Percentiles rank a stretch among this genome's conserved stretches.
These are phyloP conservation scores for Pollenia angustigena DNA, from an alignment of 2,888 invertebrate species.

Conservation along the genomic window DNA sequence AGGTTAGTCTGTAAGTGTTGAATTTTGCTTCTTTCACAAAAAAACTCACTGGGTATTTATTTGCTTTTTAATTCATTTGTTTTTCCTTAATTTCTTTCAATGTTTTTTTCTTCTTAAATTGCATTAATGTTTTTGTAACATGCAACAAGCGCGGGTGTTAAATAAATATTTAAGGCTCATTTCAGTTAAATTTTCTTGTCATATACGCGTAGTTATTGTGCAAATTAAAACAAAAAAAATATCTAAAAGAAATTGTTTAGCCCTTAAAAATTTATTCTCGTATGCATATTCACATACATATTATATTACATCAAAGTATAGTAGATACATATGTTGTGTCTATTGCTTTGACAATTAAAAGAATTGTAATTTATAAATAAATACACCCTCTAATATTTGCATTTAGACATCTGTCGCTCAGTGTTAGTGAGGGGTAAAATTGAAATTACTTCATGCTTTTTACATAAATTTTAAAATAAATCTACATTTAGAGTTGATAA, in stretches of 20 bases:
- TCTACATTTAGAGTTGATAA: too few species aligned
- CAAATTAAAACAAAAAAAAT: conserved; percentile 35
- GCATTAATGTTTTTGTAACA: conserved; percentile 62
- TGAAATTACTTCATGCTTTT: too few species aligned
- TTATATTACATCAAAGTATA: not conserved
- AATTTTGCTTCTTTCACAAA: too few species aligned
- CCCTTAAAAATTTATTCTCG: conserved; percentile 1
- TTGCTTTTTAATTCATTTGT: not conserved
- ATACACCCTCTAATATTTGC: conserved; percentile 16
- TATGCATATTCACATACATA: conserved; percentile 25
- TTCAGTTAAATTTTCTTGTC: conserved; percentile 22
- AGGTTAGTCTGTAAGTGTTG: too few species aligned
- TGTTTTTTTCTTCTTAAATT: conserved; percentile 52
- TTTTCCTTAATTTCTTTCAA: conserved; percentile 6
- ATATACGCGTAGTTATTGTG: conserved; percentile 16
- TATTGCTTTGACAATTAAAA: conserved; percentile 13
- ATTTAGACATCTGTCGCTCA: not conserved
- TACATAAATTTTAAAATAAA: too few species aligned
- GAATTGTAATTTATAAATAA: conserved; percentile 26
- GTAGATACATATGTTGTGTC: conserved; percentile 26
- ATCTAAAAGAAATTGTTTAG: conserved; percentile 39
- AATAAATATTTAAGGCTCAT: conserved; percentile 50
- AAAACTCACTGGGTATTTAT: not conserved
- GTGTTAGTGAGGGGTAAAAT: not conserved
- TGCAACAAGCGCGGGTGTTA: conserved; percentile 59